phyloP scores from a whole-genome alignment of 2,113 vertebrate species.

The Cyphomyrus discorhynchus region DNA sequence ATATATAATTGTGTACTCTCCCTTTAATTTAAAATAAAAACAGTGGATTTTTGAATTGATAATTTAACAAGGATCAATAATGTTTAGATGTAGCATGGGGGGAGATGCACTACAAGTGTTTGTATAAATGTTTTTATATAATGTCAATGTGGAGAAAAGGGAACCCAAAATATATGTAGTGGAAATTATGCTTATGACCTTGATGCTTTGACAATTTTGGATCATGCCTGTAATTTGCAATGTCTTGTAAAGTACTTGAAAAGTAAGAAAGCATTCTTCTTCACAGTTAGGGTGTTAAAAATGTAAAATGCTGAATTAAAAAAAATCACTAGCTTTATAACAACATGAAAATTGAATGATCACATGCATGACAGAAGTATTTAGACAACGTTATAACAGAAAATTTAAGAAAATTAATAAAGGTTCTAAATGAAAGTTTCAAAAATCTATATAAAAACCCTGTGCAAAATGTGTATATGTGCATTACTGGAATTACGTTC shows the following conservation, averaged over 20 bases:
- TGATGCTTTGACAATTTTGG: conserved; percentile 72
- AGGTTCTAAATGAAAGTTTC: conserved; percentile 16
- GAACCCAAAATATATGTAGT: conserved; percentile 9
- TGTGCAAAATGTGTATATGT: conserved; percentile 39
- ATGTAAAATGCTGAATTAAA: not conserved
- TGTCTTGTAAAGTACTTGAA: conserved; percentile 13
- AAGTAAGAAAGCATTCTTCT: conserved; percentile 39
- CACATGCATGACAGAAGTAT: not conserved
- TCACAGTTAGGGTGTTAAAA: conserved; percentile 42
- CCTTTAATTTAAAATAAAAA: not conserved
- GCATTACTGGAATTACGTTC: conserved; percentile 51
- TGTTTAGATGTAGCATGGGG: not conserved
- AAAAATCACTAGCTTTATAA: conserved; percentile 23
- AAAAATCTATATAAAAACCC: conserved; percentile 41
- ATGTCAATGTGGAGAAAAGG: conserved; percentile 6
- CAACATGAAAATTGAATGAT: not conserved
- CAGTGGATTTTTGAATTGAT: not conserved
- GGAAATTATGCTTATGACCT: conserved; percentile 52
- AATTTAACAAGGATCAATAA: not conserved
- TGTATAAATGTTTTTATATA: not conserved
- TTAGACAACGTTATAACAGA: not conserved
- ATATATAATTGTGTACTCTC: not conserved
- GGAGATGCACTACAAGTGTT: not conserved
- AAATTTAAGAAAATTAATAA: not conserved
- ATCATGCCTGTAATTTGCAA: conserved; percentile 57